Evolutionary conservation across 2,113 vertebrate genomes (phyloP).

Genomic region (Phrynocephalus versicolor): DNA sequence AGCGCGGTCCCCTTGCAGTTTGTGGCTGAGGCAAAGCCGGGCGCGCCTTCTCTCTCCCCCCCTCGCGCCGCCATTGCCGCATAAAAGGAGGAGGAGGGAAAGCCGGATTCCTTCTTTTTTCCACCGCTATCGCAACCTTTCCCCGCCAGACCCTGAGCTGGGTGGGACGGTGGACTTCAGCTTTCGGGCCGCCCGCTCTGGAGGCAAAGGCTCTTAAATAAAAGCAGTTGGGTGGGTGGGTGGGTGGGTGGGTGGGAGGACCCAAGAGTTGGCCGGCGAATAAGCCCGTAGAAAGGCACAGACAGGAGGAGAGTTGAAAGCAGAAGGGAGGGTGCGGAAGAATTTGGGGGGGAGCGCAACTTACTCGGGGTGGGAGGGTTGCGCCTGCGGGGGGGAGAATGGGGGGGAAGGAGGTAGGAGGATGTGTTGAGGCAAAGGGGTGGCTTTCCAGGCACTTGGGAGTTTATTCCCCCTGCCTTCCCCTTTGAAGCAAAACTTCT

Average conservation of each 20-base stretch:
- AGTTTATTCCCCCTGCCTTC: background rate
- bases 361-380: no score
- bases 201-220: background rate
- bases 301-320: background rate
- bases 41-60: background rate
- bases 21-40: background rate
- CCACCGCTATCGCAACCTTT: background rate
- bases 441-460: background rate
- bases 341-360: slow-evolving; percentile 22
- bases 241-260: background rate
- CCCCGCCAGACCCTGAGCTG: slow-evolving; percentile 22
- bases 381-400: no score
- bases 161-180: background rate
- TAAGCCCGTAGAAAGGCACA: slow-evolving; percentile 23
- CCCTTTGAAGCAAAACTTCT: slow-evolving; percentile 33
- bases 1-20: background rate
- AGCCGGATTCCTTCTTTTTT: background rate
- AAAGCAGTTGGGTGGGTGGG: no score
- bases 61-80: no score
- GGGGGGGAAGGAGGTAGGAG: background rate
- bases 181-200: background rate
- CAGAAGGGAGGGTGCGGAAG: background rate
- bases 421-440: no score
- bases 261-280: background rate
- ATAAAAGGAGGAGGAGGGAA: background rate